Percentiles rank a stretch among this genome's conserved stretches.
Conservation (phyloP, 2,797 vertebrate genomes). For the Rhinogobio ventralis region DNA sequence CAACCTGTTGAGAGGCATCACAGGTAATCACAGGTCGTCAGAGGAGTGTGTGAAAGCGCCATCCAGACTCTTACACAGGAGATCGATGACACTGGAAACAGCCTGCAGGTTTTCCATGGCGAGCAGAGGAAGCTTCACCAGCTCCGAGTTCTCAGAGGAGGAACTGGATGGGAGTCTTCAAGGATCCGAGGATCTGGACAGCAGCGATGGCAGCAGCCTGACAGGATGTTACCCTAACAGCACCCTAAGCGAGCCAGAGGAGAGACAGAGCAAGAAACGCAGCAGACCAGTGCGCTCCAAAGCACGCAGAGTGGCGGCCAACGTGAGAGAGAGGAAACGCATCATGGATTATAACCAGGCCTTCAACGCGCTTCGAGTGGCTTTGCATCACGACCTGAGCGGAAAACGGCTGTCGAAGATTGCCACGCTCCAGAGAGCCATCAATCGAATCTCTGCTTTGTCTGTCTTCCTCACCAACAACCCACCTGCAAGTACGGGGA, state of each 20-base stretch:
- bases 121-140: conserved; percentile 74
- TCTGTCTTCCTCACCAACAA: conserved; percentile 87
- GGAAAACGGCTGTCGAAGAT: conserved; percentile 97
- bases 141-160: conserved; percentile 78
- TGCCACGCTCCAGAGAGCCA: conserved; percentile 91
- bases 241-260: conserved; percentile 71
- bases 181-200: conserved; percentile 65
- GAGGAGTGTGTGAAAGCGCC: conserved; percentile 60
- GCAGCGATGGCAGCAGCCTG: conserved; percentile 36
- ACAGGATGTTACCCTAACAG: conserved; percentile 69
- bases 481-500: conserved; percentile 87
- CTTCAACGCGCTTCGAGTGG: conserved; percentile 89
- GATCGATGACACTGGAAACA: conserved; percentile 1
- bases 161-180: conserved; percentile 73
- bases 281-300: conserved; percentile 88
- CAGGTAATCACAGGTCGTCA: conserved; percentile 70
- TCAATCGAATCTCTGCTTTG: conserved; percentile 90
- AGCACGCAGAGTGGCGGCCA: conserved; percentile 88
- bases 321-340: conserved; percentile 94
- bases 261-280: conserved; percentile 79
- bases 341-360: conserved; percentile 98
- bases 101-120: conserved; percentile 61
- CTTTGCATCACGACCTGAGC: conserved; percentile 88
- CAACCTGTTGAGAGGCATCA: conserved; percentile 73
- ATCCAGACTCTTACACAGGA: conserved; percentile 26